Evolutionary conservation across 2,113 vertebrate species (phyloP), one percentile per base, ranked within the genome.

Genomic region (Acanthochromis polyacanthus): DNA sequence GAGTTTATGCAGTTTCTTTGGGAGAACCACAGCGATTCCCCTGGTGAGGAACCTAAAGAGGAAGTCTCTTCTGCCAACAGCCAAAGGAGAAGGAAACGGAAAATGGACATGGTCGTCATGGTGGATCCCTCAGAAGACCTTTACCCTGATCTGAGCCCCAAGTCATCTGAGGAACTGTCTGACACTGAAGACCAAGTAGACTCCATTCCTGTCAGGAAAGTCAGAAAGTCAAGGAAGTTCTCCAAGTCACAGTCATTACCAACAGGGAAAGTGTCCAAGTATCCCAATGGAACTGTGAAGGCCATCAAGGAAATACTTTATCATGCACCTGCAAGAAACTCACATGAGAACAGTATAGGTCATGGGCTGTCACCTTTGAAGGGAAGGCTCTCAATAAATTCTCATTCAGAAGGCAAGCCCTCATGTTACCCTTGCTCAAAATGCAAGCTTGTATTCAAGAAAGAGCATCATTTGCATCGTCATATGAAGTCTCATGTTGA

Each of bases 21-120:
- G 94, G 96, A 96, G 50, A 96, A 92, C 63, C 88, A 96, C 86
- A 95, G 95, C 60, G 96, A 97, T 81, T 95, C 91, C n/a, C 91
- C 95, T 25, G 81, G 90, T 56, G 95, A 96, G 64, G 96, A 96
- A 82, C 94, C 95, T 85, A 92, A 94, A 83, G 93, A 95, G 38
- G 86, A 95, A 79, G 67, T 74, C 32, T 30, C 69, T 58, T 50
- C 88, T 46, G 10, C 81, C 40, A 86, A 76, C 59, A 87, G 20
- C 74, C 95, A 96, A 91, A 97, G 96, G 91, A 97, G 95, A 85
- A 94, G 97, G 63, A 98, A 98, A 91, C 93, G 97, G 83, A 99
- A 98, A 93, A 97, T 97, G 96, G 97, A 99, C 90, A 96, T 97
- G 89, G 97, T 97, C 84, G 96, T 97, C 83, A 97, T 97, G 94